Conservation (phyloP, 2,888 invertebrate genomes). For the Andrena camellia region DNA sequence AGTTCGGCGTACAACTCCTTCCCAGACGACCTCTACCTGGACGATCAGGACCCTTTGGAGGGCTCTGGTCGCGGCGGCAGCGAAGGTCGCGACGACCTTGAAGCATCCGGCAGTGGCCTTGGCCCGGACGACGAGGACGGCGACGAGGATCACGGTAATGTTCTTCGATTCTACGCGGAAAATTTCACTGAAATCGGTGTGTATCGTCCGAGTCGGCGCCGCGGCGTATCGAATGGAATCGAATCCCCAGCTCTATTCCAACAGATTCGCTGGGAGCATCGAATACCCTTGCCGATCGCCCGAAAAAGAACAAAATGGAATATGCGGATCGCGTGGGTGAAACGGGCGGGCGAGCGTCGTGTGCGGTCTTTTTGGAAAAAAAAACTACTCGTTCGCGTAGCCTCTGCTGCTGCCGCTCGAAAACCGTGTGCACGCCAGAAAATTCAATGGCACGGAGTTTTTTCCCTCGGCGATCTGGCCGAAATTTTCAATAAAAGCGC, state of each 20-base stretch:
- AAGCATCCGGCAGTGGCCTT: constrained; percentile 94
- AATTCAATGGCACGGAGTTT: constrained; percentile 10
- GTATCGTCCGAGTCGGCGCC: not conserved
- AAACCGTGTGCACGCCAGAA: not conserved
- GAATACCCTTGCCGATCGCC: not conserved
- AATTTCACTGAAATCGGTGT: not conserved
- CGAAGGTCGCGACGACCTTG: constrained; percentile 91
- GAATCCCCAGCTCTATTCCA: not conserved
- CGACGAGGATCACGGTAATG: constrained; percentile 80
- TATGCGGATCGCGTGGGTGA: not conserved
- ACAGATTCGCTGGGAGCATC: not conserved
- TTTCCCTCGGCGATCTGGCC: not conserved
- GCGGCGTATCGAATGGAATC: not conserved
- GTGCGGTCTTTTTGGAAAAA: constrained; percentile 6
- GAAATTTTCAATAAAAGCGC: constrained; percentile 35
- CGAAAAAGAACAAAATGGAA: not conserved
- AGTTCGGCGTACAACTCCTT: constrained; percentile 85
- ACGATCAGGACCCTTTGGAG: constrained; percentile 91
- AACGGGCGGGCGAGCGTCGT: not conserved
- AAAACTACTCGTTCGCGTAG: constrained; percentile 8
- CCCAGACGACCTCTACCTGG: constrained; percentile 90
- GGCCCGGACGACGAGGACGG: constrained; percentile 94
- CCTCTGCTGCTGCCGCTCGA: constrained; percentile 9
- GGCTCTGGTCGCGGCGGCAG: constrained; percentile 89
- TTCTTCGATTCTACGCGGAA: not conserved